Evolutionary conservation across 2,888 invertebrate species (phyloP).

Genomic region (Papilio demoleus): DNA sequence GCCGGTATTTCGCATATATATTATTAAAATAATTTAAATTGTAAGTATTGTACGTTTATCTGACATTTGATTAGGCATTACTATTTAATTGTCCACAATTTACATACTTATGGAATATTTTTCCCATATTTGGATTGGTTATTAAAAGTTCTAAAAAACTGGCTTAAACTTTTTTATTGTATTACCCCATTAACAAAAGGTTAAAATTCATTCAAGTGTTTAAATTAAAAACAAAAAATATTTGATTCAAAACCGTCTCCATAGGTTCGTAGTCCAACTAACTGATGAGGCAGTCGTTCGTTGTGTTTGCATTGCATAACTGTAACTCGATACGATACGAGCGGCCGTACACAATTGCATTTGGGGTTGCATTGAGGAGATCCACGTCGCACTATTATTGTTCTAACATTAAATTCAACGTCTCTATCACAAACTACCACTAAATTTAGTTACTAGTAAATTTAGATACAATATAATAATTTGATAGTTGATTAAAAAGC

Average conservation of each 20-base stretch:
- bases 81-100: too few relatives aligned
- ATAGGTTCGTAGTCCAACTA: slow-evolving; percentile 42
- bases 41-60: neutral
- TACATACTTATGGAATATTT: too few relatives aligned
- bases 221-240: too few relatives aligned
- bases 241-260: slow-evolving; percentile 39
- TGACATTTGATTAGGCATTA: too few relatives aligned
- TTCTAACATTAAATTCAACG: slow-evolving; percentile 63
- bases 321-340: slow-evolving; percentile 78
- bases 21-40: neutral
- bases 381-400: slow-evolving; percentile 67
- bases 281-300: slow-evolving; percentile 53
- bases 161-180: too few relatives aligned
- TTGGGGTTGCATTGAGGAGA: slow-evolving; percentile 73
- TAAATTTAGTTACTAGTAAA: too few relatives aligned
- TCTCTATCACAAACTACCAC: slow-evolving; percentile 4
- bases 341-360: slow-evolving; percentile 81
- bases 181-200: too few relatives aligned
- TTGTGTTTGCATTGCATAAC: slow-evolving; percentile 75
- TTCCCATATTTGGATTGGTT: too few relatives aligned
- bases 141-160: too few relatives aligned
- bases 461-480: too few relatives aligned
- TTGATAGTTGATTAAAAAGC: too few relatives aligned
- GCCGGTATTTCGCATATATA: neutral
- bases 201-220: too few relatives aligned